Evolutionary conservation across 2,797 vertebrate species (phyloP).

Genomic region (Aplochiton taeniatus): DNA sequence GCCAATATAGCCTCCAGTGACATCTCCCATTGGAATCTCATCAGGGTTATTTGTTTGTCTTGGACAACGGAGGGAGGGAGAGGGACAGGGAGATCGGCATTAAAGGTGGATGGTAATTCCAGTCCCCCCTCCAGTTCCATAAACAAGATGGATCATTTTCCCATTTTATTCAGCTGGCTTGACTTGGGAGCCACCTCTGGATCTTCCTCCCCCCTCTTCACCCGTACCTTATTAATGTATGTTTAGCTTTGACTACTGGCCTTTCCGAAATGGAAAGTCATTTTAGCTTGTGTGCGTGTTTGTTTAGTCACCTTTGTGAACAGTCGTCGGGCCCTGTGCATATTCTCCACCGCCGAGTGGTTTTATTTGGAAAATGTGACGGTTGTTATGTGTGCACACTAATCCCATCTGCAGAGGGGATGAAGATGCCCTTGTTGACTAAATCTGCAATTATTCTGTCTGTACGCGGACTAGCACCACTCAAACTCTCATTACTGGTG

Average conservation of each 20-base stretch:
- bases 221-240: no score
- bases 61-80: slow-evolving; percentile 28
- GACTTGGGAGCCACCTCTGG: no score
- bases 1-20: slow-evolving; percentile 55
- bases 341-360: slow-evolving; percentile 49
- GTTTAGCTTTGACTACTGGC: background rate
- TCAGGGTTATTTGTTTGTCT: slow-evolving; percentile 58
- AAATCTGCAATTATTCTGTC: slow-evolving; percentile 68
- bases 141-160: no score
- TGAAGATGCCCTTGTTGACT: slow-evolving; percentile 63
- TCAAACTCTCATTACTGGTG: slow-evolving; percentile 67
- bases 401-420: slow-evolving; percentile 55
- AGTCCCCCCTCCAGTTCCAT: no score
- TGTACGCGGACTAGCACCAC: slow-evolving; percentile 60
- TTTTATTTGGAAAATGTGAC: slow-evolving; percentile 58
- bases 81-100: slow-evolving; percentile 25
- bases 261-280: background rate
- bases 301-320: slow-evolving; percentile 14
- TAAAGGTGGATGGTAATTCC: no score
- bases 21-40: slow-evolving; percentile 39
- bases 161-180: no score
- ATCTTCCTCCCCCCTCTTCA: no score
- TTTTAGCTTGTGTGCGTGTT: background rate
- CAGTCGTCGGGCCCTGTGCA: slow-evolving; percentile 20
- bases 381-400: slow-evolving; percentile 30